Base-by-base conservation (phyloP, 2,797 vertebrate species). In the Acropternis orthonyx region DNA sequence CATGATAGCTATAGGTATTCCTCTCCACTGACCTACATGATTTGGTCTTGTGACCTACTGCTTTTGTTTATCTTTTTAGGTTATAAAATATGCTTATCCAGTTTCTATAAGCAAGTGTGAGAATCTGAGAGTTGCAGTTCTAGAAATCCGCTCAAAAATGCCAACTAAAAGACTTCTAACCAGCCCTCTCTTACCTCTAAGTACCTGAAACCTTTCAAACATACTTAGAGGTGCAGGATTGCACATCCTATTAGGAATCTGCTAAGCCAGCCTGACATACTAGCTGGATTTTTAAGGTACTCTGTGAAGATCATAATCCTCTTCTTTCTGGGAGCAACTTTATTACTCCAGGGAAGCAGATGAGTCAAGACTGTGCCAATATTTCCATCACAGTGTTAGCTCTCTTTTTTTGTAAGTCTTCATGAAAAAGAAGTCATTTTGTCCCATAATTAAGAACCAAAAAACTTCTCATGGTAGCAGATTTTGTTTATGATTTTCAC, bases 21-120 rank as follows among this genome's bases (percentile, higher is more conserved):
- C 93, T 95, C 94, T 97, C 96, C 95, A 10, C 74, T 96, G 96
- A 96, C 96, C 96, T 97, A 95, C 74, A 86, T 97, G 92, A 96
- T 96, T 95, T 89, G 94, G 68, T 67, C 96, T 79, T n/a, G 34
- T 97, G 96, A 96, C 96, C 96, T 80, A 87, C 82, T 56, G 91
- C 93, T 95, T 96, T 96, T 95, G 85, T 95, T 95, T 96, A 89
- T 92, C 66, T 96, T 37, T 90, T 95, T 54, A 61, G 41, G 68
- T 82, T 93, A 82, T 92, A 96, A 95, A 95, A 95, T 93, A 93
- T 77, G 88, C 95, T 96, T 94, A 96, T 94, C 96, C 89, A 74
- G 79, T 52, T 85, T 85, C 91, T 73, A 32, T 75, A 92, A 93
- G 72, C 41, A 92, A 92, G 59, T 19, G 26, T 88, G 66, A 52